Evolutionary conservation across 2,797 vertebrate genomes (phyloP).

Genomic region (Acomys russatus): DNA sequence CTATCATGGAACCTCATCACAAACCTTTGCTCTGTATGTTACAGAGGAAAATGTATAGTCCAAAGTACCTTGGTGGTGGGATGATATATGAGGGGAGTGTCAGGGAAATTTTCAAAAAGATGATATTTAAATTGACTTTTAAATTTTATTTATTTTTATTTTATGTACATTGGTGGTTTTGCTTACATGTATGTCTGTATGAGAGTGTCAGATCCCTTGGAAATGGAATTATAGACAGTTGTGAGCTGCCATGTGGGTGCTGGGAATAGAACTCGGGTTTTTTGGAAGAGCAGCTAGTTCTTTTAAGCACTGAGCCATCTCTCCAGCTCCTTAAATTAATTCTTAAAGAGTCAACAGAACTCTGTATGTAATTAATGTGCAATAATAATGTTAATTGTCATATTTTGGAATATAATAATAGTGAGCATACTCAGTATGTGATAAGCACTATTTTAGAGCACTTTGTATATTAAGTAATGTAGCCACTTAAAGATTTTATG

Average conservation of each 20-base stretch:
- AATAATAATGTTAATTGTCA: background rate
- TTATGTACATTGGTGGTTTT: too few species aligned
- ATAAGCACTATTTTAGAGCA: background rate
- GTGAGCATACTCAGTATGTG: background rate
- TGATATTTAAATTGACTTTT: background rate
- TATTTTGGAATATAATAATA: background rate
- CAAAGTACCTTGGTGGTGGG: background rate
- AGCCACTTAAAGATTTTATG: background rate
- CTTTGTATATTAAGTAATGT: conserved; percentile 1
- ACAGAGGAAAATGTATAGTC: background rate
- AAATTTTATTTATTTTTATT: too few species aligned
- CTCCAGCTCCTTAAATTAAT: background rate
- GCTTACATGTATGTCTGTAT: too few species aligned
- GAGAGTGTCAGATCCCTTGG: too few species aligned
- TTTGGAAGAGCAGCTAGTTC: too few species aligned
- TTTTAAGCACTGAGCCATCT: too few species aligned
- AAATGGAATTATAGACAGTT: too few species aligned
- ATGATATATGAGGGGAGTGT: background rate
- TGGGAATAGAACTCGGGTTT: too few species aligned
- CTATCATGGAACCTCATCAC: background rate
- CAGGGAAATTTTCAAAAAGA: background rate
- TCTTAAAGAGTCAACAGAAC: background rate
- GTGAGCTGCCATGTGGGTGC: too few species aligned
- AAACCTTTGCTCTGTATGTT: background rate
- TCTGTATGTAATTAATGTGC: background rate